Conservation (phyloP, 1,140 invertebrate genomes). For the Tetramorium alpestre region DNA sequence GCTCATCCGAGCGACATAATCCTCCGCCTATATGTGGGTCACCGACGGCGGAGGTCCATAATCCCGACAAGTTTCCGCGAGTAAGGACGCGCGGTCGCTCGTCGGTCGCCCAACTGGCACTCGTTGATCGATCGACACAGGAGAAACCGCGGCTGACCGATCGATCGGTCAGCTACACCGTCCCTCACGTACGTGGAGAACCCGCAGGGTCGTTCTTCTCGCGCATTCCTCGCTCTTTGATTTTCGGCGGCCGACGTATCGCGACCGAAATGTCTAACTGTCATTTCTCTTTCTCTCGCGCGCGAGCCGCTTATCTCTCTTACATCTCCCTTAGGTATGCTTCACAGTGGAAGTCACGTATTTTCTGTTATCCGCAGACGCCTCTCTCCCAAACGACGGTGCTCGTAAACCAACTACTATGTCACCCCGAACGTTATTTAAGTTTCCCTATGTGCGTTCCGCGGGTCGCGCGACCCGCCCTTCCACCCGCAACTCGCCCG, state of each 20-base stretch:
- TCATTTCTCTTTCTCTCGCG: not conserved
- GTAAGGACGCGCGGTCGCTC: not conserved
- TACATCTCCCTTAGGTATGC: not conserved
- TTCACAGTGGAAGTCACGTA: constrained; percentile 9
- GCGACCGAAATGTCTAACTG: not conserved
- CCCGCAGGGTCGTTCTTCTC: not conserved
- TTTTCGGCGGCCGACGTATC: not conserved
- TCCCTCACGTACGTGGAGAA: not conserved
- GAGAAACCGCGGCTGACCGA: not conserved
- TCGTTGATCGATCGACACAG: constrained; percentile 54
- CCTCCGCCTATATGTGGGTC: constrained; percentile 13
- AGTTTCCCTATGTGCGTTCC: not conserved
- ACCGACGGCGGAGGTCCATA: constrained; percentile 43
- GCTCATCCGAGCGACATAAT: constrained; percentile 65
- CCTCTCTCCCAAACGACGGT: not conserved
- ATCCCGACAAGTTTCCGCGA: constrained; percentile 53
- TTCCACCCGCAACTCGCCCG: not conserved
- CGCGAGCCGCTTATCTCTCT: not conserved
- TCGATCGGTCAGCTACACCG: constrained; percentile 19
- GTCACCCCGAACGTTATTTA: constrained; percentile 16
- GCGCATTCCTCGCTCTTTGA: constrained; percentile 7
- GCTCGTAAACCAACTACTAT: not conserved
- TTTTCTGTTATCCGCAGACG: constrained; percentile 26
- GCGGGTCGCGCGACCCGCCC: not conserved
- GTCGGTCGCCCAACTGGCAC: not conserved